Evolutionary conservation across 2,113 vertebrate genomes (phyloP).

Genomic region (Petrocephalus microphthalmus): DNA sequence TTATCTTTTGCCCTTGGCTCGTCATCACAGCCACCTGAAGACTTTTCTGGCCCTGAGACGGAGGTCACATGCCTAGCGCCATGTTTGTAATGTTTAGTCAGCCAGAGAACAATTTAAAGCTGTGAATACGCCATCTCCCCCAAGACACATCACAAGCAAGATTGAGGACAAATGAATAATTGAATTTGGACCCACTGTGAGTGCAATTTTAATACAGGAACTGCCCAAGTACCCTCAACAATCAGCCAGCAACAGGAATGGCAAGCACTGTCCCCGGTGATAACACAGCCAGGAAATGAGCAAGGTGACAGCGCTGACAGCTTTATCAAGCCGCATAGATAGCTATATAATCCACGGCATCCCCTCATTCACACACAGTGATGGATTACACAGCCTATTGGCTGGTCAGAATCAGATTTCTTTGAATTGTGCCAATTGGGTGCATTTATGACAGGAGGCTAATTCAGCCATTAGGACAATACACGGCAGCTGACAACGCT

Average conservation of each 20-base stretch:
- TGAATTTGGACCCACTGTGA: not conserved
- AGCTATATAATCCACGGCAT: not conserved
- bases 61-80: not conserved
- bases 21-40: not conserved
- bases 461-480: not conserved
- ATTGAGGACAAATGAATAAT: not conserved
- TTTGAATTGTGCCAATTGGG: too few relatives aligned
- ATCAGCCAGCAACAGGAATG: not conserved
- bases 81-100: not conserved
- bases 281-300: conserved; percentile 15
- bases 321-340: not conserved
- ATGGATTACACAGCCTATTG: not conserved
- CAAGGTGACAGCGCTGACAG: not conserved
- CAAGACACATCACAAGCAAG: not conserved
- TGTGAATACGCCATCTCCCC: not conserved
- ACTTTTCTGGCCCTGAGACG: not conserved
- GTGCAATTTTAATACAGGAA: not conserved
- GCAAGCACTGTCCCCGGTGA: not conserved
- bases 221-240: not conserved
- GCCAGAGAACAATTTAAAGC: not conserved
- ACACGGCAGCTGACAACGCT: not conserved
- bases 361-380: not conserved
- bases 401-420: not conserved
- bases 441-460: not conserved
- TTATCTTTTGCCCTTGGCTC: not conserved